phyloP scores from a whole-genome alignment of 2,888 invertebrate genomes.

The Ochlodes sylvanus region DNA sequence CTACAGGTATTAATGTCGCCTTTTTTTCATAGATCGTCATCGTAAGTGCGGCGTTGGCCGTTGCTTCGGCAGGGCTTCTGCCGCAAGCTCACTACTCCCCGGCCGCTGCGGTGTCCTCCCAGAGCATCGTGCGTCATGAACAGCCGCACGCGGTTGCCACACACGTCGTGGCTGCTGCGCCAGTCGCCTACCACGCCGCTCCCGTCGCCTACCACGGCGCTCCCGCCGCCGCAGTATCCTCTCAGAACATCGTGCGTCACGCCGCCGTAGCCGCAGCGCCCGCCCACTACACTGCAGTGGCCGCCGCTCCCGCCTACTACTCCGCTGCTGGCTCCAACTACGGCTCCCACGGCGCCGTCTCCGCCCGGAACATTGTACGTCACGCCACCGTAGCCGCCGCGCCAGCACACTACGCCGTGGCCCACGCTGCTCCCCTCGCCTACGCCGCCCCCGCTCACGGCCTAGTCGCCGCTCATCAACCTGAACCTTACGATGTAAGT shows the following conservation, averaged over 20 bases:
- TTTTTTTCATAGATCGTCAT: constrained; percentile 44
- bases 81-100: constrained; percentile 48
- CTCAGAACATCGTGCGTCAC: constrained; percentile 68
- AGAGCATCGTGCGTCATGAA: constrained; percentile 65
- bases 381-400: constrained; percentile 43
- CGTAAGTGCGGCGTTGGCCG: constrained; percentile 50
- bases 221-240: constrained; percentile 61
- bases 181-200: constrained; percentile 52
- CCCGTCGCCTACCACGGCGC: constrained; percentile 47
- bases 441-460: constrained; percentile 43
- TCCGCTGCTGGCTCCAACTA: constrained; percentile 43
- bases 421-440: constrained; percentile 51
- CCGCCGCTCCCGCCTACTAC: constrained; percentile 43
- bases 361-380: constrained; percentile 24
- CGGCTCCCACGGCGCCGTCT: constrained; percentile 56
- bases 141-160: too few relatives aligned
- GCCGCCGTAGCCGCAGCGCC: constrained; percentile 53
- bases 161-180: constrained; percentile 45
- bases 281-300: constrained; percentile 49
- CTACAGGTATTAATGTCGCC: too few relatives aligned
- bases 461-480: constrained; percentile 16
- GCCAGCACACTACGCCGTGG: constrained; percentile 47
- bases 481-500: constrained; percentile 31
- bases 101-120: constrained; percentile 59
- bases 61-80: constrained; percentile 47